These are phyloP conservation scores for Dinothrombium tinctorium DNA, from an alignment of 1,140 invertebrate genomes.

Conservation along the genomic window DNA sequence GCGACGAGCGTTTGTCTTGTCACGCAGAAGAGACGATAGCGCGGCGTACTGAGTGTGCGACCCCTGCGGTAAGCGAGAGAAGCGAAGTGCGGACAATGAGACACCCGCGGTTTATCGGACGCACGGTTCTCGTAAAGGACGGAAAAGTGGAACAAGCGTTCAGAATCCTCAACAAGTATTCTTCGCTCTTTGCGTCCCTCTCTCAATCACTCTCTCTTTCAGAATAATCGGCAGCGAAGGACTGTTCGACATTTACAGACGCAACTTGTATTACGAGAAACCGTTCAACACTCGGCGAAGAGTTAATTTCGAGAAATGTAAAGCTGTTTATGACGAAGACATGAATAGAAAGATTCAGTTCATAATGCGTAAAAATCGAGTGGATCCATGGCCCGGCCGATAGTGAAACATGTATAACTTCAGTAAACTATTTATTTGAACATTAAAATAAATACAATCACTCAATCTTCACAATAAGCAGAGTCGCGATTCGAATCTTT, in stretches of 20 bases:
- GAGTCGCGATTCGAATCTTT: slow-evolving; percentile 6
- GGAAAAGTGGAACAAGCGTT: slow-evolving; percentile 67
- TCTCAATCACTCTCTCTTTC: neutral
- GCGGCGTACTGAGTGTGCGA: too few species aligned
- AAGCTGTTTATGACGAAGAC: slow-evolving; percentile 81
- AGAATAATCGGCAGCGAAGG: slow-evolving; percentile 15
- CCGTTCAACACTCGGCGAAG: slow-evolving; percentile 59
- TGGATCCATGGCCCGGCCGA: slow-evolving; percentile 33
- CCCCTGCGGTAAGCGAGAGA: too few species aligned
- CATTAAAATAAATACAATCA: too few species aligned
- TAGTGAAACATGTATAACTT: too few species aligned
- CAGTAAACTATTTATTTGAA: too few species aligned
- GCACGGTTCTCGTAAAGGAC: slow-evolving; percentile 70
- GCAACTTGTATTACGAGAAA: slow-evolving; percentile 70
- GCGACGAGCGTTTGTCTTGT: too few species aligned
- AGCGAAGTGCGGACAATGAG: too few species aligned
- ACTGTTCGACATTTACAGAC: slow-evolving; percentile 52
- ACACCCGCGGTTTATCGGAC: slow-evolving; percentile 36
- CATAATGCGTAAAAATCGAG: slow-evolving; percentile 68
- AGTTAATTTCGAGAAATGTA: slow-evolving; percentile 71
- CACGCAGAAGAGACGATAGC: too few species aligned
- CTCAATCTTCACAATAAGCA: slow-evolving; percentile 9
- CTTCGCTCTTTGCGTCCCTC: neutral
- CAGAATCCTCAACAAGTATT: slow-evolving; percentile 32
- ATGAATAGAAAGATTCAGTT: slow-evolving; percentile 86